Base-by-base conservation (phyloP, 1,140 invertebrate species). In the Onthophagus taurus region DNA sequence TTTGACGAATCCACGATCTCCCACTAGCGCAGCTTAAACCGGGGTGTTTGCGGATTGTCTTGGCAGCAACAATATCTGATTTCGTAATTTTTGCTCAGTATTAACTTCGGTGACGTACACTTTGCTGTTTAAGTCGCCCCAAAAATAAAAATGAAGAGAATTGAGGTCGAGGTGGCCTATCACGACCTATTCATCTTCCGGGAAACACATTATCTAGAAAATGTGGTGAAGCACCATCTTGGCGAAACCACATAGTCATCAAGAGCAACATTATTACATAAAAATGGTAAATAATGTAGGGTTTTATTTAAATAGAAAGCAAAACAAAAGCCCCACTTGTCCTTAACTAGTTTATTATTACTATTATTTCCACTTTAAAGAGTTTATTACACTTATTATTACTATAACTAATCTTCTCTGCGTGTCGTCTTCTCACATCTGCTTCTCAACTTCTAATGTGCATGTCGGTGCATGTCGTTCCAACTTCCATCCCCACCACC, bases 131-230 rank as follows among this genome's bases (percentile, higher is more conserved):
- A n/a, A n/a, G n/a, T n/a, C n/a, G n/a, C n/a, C n/a, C n/a, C n/a
- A n/a, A n/a, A n/a, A n/a, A n/a, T n/a, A n/a, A n/a, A n/a, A n/a
- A n/a, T n/a, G n/a, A n/a, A n/a, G n/a, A n/a, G 24, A 7, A 7
- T 7, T 7, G 24, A 7, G 24, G n/a, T 26, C 24, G 24, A 26
- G 24, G n/a, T 26, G 24, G 24, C 24, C 24, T 26, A 26, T n/a
- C 24, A 7, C 24, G 24, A 26, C 24, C 24, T 26, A 26, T 26
- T n/a, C 24, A 26, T 26, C 24, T 26, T 7, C 24, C 24, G n/a
- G 24, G 24, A 26, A 26, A 26, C 24, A 26, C 24, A 26, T 26
- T 26, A 26, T 26, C 24, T 26, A 26, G 24, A 26, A 26, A 26
- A 26, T 26, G 24, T 26, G 24, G n/a, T 26, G 24, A 26, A 26